Evolutionary conservation across 2,888 invertebrate species (phyloP).

Genomic region (Lysandra coridon): DNA sequence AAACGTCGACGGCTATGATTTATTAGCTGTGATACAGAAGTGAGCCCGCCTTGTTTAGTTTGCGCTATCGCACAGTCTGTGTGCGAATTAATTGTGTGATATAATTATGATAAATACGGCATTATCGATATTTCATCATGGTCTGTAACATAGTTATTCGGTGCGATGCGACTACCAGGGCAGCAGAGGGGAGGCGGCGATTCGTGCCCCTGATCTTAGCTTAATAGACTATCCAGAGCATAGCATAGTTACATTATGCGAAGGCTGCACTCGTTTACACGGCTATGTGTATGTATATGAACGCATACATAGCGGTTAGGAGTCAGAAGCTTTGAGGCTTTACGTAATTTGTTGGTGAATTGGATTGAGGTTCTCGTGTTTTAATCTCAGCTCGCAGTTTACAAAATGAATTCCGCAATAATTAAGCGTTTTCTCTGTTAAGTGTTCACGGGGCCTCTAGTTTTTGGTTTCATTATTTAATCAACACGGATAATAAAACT

Average conservation of each 20-base stretch:
- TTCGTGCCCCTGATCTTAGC: slow-evolving; percentile 61
- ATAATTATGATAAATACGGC: slow-evolving; percentile 16
- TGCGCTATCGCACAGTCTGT: slow-evolving; percentile 13
- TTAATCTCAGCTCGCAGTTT: slow-evolving; percentile 52
- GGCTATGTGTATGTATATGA: slow-evolving; percentile 48
- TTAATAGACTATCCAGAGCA: slow-evolving; percentile 51
- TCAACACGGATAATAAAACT: background rate
- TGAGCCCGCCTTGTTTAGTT: slow-evolving; percentile 23
- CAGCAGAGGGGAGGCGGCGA: slow-evolving; percentile 49
- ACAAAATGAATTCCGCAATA: slow-evolving; percentile 50
- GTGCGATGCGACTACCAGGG: slow-evolving; percentile 57
- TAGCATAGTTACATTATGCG: slow-evolving; percentile 62
- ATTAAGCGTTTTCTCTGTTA: slow-evolving; percentile 38
- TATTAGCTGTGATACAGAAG: slow-evolving; percentile 31
- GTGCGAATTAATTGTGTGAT: slow-evolving; percentile 19
- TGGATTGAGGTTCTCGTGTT: slow-evolving; percentile 58
- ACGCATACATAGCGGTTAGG: slow-evolving; percentile 49
- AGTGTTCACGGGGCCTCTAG: slow-evolving; percentile 37
- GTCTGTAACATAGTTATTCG: slow-evolving; percentile 25
- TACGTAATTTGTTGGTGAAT: slow-evolving; percentile 72
- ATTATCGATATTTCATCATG: slow-evolving; percentile 5
- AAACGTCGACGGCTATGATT: slow-evolving; percentile 37
- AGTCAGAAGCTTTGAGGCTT: slow-evolving; percentile 67
- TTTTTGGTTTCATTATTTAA: slow-evolving; percentile 30
- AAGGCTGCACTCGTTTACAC: slow-evolving; percentile 70